These are phyloP conservation scores for Chondrosia reniformis DNA, from an alignment of 37 sponge, comb jelly and placozoan species.

Conservation along the genomic window DNA sequence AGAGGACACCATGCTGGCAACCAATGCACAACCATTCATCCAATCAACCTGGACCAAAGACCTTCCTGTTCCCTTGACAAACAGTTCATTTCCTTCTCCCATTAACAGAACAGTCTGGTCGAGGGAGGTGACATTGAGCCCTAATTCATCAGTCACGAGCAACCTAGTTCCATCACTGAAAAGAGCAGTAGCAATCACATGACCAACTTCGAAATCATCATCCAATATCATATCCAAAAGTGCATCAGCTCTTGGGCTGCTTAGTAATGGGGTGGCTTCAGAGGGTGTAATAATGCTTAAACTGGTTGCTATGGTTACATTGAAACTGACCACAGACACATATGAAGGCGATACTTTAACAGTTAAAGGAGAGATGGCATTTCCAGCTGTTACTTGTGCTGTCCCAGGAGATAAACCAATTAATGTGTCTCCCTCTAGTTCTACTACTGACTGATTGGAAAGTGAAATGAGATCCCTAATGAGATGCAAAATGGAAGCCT, in stretches of 20 bases:
- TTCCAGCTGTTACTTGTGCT: constrained; percentile 33
- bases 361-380: neutral
- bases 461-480: constrained; percentile 16
- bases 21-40: neutral
- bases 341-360: constrained; percentile 20
- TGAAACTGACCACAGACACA: constrained; percentile 21
- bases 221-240: constrained; percentile 16
- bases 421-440: constrained; percentile 20
- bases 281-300: constrained; percentile 19
- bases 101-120: constrained; percentile 26
- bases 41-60: neutral
- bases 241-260: constrained; percentile 22
- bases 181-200: constrained; percentile 47
- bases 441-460: constrained; percentile 21
- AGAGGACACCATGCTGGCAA: neutral
- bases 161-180: constrained; percentile 55
- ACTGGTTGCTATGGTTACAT: constrained; percentile 40
- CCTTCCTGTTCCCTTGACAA: constrained; percentile 9
- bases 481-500: constrained; percentile 31
- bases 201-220: constrained; percentile 11
- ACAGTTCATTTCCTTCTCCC: neutral
- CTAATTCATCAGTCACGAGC: constrained; percentile 14
- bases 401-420: constrained; percentile 36
- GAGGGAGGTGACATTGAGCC: constrained; percentile 31
- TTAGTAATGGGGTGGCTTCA: constrained; percentile 3